phyloP scores from a whole-genome alignment of 2,113 vertebrate genomes.

The Pelmatolapia mariae region DNA sequence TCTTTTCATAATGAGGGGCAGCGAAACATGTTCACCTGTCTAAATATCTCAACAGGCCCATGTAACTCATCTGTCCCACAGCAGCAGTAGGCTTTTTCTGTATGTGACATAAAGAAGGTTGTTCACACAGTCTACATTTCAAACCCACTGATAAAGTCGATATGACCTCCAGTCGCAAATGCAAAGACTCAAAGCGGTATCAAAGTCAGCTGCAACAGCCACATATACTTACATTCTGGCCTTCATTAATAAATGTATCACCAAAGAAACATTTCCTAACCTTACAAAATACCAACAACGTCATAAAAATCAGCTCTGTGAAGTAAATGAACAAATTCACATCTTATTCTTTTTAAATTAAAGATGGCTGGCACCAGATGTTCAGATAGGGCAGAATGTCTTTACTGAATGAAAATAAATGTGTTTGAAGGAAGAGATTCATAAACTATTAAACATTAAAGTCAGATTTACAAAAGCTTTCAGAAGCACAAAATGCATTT shows the following conservation, averaged over 20 bases:
- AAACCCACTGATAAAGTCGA: not conserved
- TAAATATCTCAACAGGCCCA: not conserved
- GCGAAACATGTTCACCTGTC: not conserved
- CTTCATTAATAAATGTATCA: not conserved
- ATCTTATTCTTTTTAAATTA: not conserved
- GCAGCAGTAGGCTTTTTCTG: conserved; percentile 20
- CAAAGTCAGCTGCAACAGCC: not conserved
- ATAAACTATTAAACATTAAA: not conserved
- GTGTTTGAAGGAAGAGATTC: not conserved
- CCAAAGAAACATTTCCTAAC: not conserved
- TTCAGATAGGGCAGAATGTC: not conserved
- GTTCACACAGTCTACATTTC: conserved; percentile 15
- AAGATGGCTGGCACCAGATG: not conserved
- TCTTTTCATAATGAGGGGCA: not conserved
- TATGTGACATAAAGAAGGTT: not conserved
- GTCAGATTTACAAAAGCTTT: not conserved
- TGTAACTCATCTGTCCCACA: not conserved
- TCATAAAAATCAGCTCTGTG: not conserved
- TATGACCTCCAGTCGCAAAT: not conserved
- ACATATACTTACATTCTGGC: not conserved
- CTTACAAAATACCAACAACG: not conserved
- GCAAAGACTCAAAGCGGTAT: not conserved
- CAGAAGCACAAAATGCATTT: not conserved
- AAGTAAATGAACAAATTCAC: not conserved
- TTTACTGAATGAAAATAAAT: not conserved